Evolutionary conservation across 2,888 invertebrate genomes (phyloP).

Genomic region (Mesodorylaimus sp.): DNA sequence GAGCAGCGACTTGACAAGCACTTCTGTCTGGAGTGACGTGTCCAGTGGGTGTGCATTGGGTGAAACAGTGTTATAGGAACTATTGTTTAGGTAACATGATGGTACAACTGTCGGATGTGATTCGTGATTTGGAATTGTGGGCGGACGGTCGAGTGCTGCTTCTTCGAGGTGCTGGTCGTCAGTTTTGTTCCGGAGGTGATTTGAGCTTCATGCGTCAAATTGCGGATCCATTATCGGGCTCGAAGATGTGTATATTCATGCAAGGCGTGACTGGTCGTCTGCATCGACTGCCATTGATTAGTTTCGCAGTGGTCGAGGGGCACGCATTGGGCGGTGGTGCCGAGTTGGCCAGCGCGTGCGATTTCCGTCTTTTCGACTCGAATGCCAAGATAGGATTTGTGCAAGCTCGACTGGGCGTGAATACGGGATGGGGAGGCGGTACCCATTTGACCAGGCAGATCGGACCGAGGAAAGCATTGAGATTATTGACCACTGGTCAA

Average conservation of each 20-base stretch:
- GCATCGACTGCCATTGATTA: constrained; percentile 35
- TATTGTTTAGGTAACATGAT: constrained; percentile 38
- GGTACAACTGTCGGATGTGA: constrained; percentile 35
- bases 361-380: constrained; percentile 37
- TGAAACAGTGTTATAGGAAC: too few species aligned
- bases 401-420: too few species aligned
- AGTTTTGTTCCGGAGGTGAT: constrained; percentile 42
- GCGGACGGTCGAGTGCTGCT: constrained; percentile 34
- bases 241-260: constrained; percentile 36
- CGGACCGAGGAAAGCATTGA: too few species aligned
- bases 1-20: too few species aligned
- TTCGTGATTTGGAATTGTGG: constrained; percentile 35
- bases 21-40: too few species aligned
- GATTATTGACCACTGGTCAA: too few species aligned
- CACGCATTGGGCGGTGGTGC: constrained; percentile 40
- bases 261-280: constrained; percentile 33
- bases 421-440: too few species aligned
- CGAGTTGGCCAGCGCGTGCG: constrained; percentile 37
- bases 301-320: constrained; percentile 37
- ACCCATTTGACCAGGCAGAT: too few species aligned
- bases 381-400: too few species aligned
- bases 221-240: constrained; percentile 27
- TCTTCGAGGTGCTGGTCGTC: constrained; percentile 32
- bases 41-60: too few species aligned
- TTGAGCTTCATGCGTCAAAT: constrained; percentile 32